These are phyloP conservation scores for Pemphredon lugubris DNA, from an alignment of 2,888 invertebrate genomes.

Conservation along the genomic window DNA sequence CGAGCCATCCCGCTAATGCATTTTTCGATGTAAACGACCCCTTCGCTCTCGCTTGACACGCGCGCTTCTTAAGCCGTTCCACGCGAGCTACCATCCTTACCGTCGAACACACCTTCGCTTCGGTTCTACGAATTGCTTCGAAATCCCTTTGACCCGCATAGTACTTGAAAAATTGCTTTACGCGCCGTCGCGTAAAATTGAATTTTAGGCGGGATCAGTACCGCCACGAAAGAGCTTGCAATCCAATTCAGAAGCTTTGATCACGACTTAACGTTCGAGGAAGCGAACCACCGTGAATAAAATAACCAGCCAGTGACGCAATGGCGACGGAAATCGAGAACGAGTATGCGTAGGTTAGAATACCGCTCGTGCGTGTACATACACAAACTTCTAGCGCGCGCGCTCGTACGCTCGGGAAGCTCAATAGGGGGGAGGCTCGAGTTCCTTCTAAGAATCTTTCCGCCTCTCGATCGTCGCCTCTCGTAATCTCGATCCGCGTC, in stretches of 20 bases:
- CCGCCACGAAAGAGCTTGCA: no score
- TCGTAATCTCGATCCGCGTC: conserved; percentile 38
- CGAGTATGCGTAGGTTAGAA: not conserved
- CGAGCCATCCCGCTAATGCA: conserved; percentile 31
- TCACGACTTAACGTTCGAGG: no score
- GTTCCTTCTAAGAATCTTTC: conserved; percentile 65
- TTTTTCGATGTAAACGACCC: no score
- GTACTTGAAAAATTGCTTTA: no score
- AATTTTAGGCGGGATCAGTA: not conserved
- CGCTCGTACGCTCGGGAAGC: conserved; percentile 39
- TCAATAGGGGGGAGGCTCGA: conserved; percentile 54
- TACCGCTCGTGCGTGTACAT: not conserved
- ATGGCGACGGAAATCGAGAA: conserved; percentile 51
- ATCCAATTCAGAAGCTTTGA: no score
- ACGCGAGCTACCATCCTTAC: not conserved
- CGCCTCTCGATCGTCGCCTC: conserved; percentile 32
- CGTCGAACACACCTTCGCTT: not conserved
- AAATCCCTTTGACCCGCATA: not conserved
- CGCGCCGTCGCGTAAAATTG: no score
- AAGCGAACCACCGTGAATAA: not conserved
- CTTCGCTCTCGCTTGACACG: no score
- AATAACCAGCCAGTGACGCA: conserved; percentile 21
- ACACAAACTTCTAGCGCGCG: not conserved
- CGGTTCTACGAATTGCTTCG: not conserved
- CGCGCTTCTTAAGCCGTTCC: conserved; percentile 7